Percentiles rank a stretch among this genome's conserved stretches.
Evolutionary conservation across 2,797 vertebrate genomes (phyloP).

Genomic region (Ptychadena robeensis): DNA sequence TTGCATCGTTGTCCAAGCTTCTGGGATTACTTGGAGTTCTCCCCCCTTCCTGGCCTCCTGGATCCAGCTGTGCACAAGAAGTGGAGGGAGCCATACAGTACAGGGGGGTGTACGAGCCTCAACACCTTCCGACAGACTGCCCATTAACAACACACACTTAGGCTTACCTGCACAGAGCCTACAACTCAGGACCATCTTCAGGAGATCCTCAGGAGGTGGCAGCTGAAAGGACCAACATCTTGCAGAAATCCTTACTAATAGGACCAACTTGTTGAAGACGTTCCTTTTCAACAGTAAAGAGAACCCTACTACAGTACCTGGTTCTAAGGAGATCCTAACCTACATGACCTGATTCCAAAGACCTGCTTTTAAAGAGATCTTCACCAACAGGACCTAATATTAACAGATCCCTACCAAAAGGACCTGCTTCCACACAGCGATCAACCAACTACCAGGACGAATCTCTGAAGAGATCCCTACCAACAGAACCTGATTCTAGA

Average conservation of each 20-base stretch:
- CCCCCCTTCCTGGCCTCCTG: slow-evolving; percentile 15
- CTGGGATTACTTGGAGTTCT: not conserved
- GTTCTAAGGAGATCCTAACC: not conserved
- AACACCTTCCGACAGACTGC: not conserved
- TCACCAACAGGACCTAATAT: slow-evolving; percentile 8
- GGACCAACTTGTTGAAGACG: not conserved
- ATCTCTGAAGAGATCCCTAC: not conserved
- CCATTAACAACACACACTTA: not conserved
- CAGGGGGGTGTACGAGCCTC: slow-evolving; percentile 8
- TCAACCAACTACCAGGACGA: too few relatives aligned
- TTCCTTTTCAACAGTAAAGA: not conserved
- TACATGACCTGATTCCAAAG: not conserved
- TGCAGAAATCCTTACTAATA: not conserved
- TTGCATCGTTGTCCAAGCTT: slow-evolving; percentile 3
- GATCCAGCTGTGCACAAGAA: not conserved
- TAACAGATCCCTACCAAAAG: too few relatives aligned
- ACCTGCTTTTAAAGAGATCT: not conserved
- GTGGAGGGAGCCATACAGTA: not conserved
- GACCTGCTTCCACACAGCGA: too few relatives aligned
- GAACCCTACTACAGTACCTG: not conserved
- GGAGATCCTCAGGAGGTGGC: not conserved
- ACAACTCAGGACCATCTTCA: not conserved
- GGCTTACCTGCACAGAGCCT: not conserved
- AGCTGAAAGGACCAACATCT: too few relatives aligned
- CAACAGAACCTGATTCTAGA: not conserved